Evolutionary conservation across 2,888 invertebrate species (phyloP).

Genomic region (Drosophila pegasa): DNA sequence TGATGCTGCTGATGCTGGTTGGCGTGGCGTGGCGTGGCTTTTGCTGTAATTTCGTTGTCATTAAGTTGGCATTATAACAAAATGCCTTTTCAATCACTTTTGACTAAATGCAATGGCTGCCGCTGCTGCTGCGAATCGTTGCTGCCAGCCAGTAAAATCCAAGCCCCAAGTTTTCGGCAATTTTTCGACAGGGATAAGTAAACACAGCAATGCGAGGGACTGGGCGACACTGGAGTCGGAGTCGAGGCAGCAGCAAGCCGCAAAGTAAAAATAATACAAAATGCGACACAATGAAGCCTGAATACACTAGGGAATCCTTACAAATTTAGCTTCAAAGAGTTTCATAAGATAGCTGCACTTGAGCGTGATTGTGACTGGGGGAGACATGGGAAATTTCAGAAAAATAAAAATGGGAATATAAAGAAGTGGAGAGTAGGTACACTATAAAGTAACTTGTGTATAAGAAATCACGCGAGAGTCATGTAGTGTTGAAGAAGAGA

Average conservation of each 20-base stretch:
- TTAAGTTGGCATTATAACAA: constrained; percentile 82
- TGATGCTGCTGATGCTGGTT: constrained; percentile 29
- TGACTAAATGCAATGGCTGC: constrained; percentile 76
- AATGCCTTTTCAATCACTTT: constrained; percentile 82
- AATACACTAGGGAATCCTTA: constrained; percentile 12
- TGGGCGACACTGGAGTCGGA: constrained; percentile 26
- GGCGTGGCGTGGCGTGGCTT: constrained; percentile 53
- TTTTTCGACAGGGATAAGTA: constrained; percentile 78
- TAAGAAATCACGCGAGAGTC: background rate
- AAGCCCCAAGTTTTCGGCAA: constrained; percentile 66
- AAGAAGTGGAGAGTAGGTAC: background rate
- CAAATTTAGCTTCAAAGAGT: background rate
- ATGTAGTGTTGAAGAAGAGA: too few relatives aligned
- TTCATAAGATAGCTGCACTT: background rate
- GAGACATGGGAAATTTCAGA: too few relatives aligned
- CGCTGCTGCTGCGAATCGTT: background rate
- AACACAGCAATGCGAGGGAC: constrained; percentile 62
- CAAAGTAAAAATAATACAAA: constrained; percentile 42
- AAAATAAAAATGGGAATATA: background rate
- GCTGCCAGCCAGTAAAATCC: background rate
- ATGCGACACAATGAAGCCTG: background rate
- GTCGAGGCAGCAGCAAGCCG: constrained; percentile 45
- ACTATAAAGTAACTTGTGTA: background rate
- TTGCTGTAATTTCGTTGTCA: constrained; percentile 79
- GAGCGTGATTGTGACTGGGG: background rate